A percentile compares a stretch with the other conserved stretches of the same genome.
phyloP scores from a whole-genome alignment of 2,888 invertebrate genomes.

The Heteromyza rotundicornis region DNA sequence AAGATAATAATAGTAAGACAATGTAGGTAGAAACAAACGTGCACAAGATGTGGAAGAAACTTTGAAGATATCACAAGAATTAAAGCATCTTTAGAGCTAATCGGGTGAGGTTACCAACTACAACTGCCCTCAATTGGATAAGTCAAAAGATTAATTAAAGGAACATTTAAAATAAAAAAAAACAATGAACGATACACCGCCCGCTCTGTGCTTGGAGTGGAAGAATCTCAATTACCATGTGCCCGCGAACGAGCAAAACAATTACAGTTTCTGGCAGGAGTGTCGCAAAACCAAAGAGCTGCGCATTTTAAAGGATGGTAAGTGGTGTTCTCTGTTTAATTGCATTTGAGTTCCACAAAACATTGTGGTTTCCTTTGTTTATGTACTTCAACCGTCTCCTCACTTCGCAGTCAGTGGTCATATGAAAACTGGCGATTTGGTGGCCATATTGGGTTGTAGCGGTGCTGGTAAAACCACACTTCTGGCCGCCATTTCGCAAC shows the following conservation, averaged over 20 bases:
- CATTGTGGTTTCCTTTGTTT: background rate
- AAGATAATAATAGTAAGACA: too few relatives aligned
- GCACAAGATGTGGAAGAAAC: background rate
- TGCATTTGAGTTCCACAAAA: background rate
- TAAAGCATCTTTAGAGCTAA: too few relatives aligned
- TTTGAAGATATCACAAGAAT: background rate
- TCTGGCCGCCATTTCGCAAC: conserved; percentile 74
- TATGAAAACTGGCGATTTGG: conserved; percentile 72
- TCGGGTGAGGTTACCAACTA: background rate
- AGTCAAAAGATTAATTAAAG: background rate
- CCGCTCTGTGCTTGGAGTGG: conserved; percentile 56
- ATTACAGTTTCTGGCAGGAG: conserved; percentile 58
- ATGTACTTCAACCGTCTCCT: background rate
- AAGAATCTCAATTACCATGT: conserved; percentile 57
- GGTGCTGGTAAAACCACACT: conserved; percentile 81
- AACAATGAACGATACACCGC: conserved; percentile 9
- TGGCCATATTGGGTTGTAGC: conserved; percentile 78
- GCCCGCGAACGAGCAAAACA: conserved; percentile 54
- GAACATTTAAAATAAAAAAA: too few relatives aligned
- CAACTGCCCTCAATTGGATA: background rate
- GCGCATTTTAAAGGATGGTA: conserved; percentile 54
- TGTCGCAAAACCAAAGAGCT: conserved; percentile 50
- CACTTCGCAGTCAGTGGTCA: conserved; percentile 74
- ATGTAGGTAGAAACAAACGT: too few relatives aligned
- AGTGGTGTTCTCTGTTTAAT: conserved; percentile 20